Evolutionary conservation across 2,797 vertebrate species (phyloP), one percentile per base, ranked within the genome.

Genomic region (Ispidina lecontei): DNA sequence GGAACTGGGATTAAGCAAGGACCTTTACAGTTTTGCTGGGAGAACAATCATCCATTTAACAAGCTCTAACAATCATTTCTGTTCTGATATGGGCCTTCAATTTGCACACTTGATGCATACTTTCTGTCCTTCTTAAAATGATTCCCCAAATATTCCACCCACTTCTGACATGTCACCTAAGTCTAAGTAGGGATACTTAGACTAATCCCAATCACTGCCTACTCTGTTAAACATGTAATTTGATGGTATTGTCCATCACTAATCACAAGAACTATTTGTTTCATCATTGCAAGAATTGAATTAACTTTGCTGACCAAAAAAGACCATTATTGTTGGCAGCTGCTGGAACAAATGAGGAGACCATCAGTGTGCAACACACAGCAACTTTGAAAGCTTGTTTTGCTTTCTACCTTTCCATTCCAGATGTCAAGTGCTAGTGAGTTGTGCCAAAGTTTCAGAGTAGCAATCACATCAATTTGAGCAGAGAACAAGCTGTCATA

Each of bases 401-500:
- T 68, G 35, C 43, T 64, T 73, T 73, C 70, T 26, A 93, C 95
- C 58, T 56, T 79, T 73, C 89, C 87, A 16, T 94, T 71, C 59
- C 93, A 95, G 91, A 92, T 95, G 85, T 89, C 93, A 93, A 90
- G 90, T 94, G 90, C 72, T 91, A 81, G 60, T 63, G 84, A 84
- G 72, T 84, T 71, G 89, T 83, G 91, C 73, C 69, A 93, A 78
- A 49, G 62, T 91, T 95, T 85, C 83, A 63, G 72, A 89, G 39
- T 31, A 79, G 90, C 79, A 96, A 96, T 96, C 95, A 91, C 65
- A 94, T 93, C 71, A 88, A 76, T 95, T 67, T 91, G 47, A 94
- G 78, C 76, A 67, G 58, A 90, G 82, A 95, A 91, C 84, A 94
- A 95, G 83, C 83, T 96, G 84, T 84, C 93, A 89, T 91, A 93